Base-by-base conservation (phyloP, 2,797 vertebrate species). In the Coreius guichenoti region DNA sequence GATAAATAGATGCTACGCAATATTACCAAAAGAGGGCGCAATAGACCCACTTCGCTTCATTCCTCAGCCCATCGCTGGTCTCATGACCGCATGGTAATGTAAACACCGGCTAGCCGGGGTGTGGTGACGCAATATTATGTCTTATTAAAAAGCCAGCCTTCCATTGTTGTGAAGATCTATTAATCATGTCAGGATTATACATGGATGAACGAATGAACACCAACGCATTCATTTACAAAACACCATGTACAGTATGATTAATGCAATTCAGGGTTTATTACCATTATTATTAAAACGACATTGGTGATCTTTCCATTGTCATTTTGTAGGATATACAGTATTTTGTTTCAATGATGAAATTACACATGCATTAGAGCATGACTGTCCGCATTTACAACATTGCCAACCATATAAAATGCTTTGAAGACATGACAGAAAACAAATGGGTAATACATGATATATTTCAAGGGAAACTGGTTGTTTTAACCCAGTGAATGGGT, bases 61-160 rank as follows among this genome's bases (percentile, higher is more conserved):
- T 23, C 31, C 23, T 43, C 3, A 16, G 16, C 19, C 26, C 65
- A 45, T 31, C 49, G n/a, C 73, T 58, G 19, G 8, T 58, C 78
- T 81, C 63, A 19, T 29, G 74, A 79, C 80, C 74, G 74, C 85
- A 86, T 87, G 77, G 89, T 61, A 23, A 82, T 86, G 86, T 90
- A 87, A 84, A 90, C 87, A 86, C 39, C 4, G 47, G 26, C 61
- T 72, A n/a, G 67, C 29, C 29, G 31, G 49, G 16, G 45, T 63
- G 54, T 63, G 75, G 16, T 79, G 83, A 84, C 83, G 75, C 74
- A 84, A 84, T 78, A n/a, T 70, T 80, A 17, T 65, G 33, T 51
- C 45, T 43, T n/a, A 39, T 49, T 5, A 36, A 82, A 58, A 68
- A 29, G 0, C 16, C 54, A 33, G 12, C 1, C 49, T 43, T 47